These are phyloP conservation scores for Epinotia bilunana DNA, from an alignment of 2,888 invertebrate species.

Conservation along the genomic window DNA sequence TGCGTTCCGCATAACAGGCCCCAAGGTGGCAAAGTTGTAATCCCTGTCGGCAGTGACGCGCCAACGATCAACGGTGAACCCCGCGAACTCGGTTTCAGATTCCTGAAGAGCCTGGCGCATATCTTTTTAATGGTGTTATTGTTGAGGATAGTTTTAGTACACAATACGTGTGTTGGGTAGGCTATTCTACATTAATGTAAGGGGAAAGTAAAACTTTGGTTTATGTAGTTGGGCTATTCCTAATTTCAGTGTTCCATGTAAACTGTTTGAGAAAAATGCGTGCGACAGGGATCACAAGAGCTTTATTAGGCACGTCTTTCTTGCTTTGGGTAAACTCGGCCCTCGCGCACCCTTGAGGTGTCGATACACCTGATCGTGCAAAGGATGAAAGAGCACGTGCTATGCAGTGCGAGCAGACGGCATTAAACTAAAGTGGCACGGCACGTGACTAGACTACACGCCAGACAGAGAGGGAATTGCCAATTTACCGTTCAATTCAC, in stretches of 20 bases:
- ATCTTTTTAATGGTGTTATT: slow-evolving; percentile 8
- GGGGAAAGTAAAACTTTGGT: too few species aligned
- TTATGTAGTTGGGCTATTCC: too few species aligned
- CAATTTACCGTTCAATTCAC: slow-evolving; percentile 26
- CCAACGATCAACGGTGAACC: slow-evolving; percentile 7
- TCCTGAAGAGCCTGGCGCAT: neutral
- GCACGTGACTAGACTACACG: neutral
- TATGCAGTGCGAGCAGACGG: neutral
- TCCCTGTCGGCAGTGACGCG: neutral
- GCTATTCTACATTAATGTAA: too few species aligned
- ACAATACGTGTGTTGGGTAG: too few species aligned
- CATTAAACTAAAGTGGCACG: neutral
- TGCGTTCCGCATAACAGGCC: neutral
- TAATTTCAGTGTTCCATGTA: too few species aligned
- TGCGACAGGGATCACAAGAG: too few species aligned
- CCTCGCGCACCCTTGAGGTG: too few species aligned
- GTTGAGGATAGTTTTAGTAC: neutral
- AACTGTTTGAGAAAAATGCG: too few species aligned
- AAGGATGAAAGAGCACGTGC: too few species aligned
- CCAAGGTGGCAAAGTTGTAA: slow-evolving; percentile 20
- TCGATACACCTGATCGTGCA: too few species aligned
- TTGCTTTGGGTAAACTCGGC: too few species aligned
- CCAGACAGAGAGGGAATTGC: slow-evolving; percentile 20
- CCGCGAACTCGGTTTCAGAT: neutral
- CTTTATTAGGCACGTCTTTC: too few species aligned